Evolutionary conservation across 2,113 vertebrate species (phyloP).

Genomic region (Silurus meridionalis): DNA sequence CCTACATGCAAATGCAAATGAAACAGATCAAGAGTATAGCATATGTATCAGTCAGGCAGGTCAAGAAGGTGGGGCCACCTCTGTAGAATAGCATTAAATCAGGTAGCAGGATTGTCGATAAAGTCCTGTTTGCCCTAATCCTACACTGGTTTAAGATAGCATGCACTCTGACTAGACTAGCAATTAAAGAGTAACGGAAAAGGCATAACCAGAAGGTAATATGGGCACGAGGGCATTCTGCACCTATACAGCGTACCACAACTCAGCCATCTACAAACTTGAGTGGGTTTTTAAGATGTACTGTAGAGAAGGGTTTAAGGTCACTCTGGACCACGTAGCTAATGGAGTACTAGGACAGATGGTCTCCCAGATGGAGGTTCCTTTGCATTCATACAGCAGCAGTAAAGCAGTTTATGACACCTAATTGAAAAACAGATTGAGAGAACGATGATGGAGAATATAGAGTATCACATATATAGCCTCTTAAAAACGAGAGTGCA

Average conservation of each 20-base stretch:
- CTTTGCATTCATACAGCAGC: slow-evolving; percentile 35
- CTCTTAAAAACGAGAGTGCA: slow-evolving; percentile 29
- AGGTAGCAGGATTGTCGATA: neutral
- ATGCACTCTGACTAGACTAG: neutral
- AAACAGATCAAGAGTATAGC: neutral
- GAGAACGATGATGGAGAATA: slow-evolving; percentile 11
- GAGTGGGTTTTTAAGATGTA: neutral
- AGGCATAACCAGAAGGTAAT: neutral
- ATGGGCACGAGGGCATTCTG: neutral
- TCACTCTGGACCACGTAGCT: slow-evolving; percentile 21
- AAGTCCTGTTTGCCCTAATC: neutral
- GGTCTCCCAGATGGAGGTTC: slow-evolving; percentile 51
- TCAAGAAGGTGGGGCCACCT: neutral
- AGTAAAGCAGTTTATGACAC: slow-evolving; percentile 42
- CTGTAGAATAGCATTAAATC: neutral
- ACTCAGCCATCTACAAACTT: neutral
- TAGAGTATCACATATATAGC: neutral
- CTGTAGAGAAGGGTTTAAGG: neutral
- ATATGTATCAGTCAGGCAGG: neutral
- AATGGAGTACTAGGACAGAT: slow-evolving; percentile 40
- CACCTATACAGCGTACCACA: neutral
- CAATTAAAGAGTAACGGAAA: neutral
- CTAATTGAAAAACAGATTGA: slow-evolving; percentile 33
- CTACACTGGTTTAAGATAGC: neutral
- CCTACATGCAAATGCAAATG: neutral